Conservation (phyloP, 2,113 vertebrate genomes). For the Neotoma lepida region DNA sequence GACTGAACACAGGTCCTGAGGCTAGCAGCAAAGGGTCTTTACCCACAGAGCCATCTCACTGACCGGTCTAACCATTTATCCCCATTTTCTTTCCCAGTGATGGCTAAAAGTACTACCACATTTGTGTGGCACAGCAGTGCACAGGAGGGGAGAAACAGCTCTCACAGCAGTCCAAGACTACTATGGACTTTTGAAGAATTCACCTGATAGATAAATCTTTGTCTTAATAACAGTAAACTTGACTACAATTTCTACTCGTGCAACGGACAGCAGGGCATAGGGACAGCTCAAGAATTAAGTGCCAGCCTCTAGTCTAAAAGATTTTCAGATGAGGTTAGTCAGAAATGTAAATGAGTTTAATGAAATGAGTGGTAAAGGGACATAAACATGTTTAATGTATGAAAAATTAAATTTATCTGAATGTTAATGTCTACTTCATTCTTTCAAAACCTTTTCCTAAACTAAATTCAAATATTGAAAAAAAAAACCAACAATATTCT, state of each 20-base stretch:
- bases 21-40: not conserved
- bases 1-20: not conserved
- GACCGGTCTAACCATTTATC: too few species aligned
- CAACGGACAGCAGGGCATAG: not conserved
- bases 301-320: not conserved
- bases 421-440: constrained; percentile 43
- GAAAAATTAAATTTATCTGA: constrained; percentile 37
- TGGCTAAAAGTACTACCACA: constrained; percentile 15
- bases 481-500: constrained; percentile 18
- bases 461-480: constrained; percentile 55
- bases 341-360: constrained; percentile 49
- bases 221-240: not conserved
- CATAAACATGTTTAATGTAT: constrained; percentile 10
- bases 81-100: not conserved
- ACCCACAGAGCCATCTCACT: not conserved
- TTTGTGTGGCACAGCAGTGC: not conserved
- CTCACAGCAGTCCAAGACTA: not conserved
- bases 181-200: not conserved
- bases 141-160: not conserved
- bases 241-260: not conserved
- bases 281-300: constrained; percentile 56
- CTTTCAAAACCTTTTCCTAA: constrained; percentile 54
- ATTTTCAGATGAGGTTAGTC: not conserved
- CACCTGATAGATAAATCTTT: too few species aligned
- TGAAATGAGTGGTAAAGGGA: constrained; percentile 57